Evolutionary conservation across 2,113 vertebrate genomes (phyloP).

Genomic region (Pogonocichla stellata): DNA sequence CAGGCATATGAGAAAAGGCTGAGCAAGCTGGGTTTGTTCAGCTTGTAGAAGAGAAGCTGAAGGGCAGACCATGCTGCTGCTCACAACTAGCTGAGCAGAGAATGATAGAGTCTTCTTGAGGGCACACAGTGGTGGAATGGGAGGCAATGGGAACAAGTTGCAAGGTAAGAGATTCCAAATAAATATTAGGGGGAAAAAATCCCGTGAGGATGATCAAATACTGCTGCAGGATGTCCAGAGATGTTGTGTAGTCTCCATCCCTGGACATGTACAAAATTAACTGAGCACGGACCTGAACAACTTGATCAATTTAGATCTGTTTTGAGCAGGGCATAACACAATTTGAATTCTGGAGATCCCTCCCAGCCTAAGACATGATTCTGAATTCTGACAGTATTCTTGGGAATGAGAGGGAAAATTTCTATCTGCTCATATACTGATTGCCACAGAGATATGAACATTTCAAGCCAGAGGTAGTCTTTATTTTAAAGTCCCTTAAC

Average conservation of each 20-base stretch:
- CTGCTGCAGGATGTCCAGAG: background rate
- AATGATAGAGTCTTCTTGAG: background rate
- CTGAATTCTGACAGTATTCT: background rate
- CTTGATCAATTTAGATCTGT: background rate
- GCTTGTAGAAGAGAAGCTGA: background rate
- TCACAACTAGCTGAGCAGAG: background rate
- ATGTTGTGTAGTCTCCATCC: background rate
- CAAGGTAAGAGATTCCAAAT: background rate
- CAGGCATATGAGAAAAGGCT: background rate
- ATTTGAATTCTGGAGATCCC: background rate
- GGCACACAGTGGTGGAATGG: background rate
- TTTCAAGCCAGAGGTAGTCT: background rate
- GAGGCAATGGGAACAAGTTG: background rate
- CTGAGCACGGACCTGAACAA: background rate
- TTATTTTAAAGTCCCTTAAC: background rate
- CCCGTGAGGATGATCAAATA: background rate
- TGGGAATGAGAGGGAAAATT: background rate
- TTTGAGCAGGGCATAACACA: background rate
- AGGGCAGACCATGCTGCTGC: background rate
- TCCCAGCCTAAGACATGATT: background rate
- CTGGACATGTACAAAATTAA: background rate
- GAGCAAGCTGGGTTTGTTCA: background rate
- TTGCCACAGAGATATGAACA: background rate
- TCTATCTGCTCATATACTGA: background rate
- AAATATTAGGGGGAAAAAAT: background rate